Base-by-base conservation (phyloP, 2,888 invertebrate species). In the Ceramica pisi region DNA sequence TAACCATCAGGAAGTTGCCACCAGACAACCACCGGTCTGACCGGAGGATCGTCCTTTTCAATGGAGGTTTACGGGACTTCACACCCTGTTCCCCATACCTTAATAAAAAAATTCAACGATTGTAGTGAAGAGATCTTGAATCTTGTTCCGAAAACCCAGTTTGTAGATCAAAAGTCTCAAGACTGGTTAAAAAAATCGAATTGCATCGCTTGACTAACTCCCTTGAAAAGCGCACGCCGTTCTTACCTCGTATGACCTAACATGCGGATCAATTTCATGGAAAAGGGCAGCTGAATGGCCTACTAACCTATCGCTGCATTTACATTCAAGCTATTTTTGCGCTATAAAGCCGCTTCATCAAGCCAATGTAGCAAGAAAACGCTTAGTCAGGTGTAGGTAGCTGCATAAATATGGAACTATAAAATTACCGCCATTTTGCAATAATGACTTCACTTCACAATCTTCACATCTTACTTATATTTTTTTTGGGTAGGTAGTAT, bases 251-350 rank as follows among this genome's bases (percentile, higher is more conserved):
- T 26, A 38, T 46, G 19, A 26, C 26, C 23, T 35, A 48, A 23
- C n/a, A 53, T 48, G 51, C 21, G 19, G 6, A 57, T 41, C 62
- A 71, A 44, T 64, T 53, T 71, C 19, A 55, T 59, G 55, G 63
- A 67, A 61, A 71, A 73, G 66, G 67, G 64, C 38, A 68, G 12
- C 48, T 35, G 56, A 51, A 57, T 75, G 70, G 31, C 80, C 80
- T 60, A 82, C 59, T 79, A 64, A 73, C 75, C 80, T 79, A 70
- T 71, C 31, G 62, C 9, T 70, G 46, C 46, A 57, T 50, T 44
- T 14, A 46, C 31, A 46, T 61, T 61, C 35, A 69, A 41, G 70
- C 35, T 57, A 69, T 69, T 77, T 41, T 57, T 50, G 50, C 16
- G 62, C n/a, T 10, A 31, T 51, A 46, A 0, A 62, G 31, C 19